Conservation (phyloP, 1,140 invertebrate genomes). For the Bombus breviceps region DNA sequence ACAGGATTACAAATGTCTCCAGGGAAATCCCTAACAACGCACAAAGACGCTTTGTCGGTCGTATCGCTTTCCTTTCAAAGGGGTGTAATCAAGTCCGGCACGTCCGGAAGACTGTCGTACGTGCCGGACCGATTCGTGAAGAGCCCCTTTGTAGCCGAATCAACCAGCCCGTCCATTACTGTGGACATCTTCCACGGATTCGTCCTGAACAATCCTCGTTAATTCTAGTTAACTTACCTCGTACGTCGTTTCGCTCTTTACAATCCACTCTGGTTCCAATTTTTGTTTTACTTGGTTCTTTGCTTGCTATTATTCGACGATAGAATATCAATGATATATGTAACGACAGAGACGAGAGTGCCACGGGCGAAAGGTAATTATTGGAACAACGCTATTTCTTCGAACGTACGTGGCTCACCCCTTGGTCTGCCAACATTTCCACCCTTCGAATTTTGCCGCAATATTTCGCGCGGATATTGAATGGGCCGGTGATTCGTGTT, state of each 20-base stretch:
- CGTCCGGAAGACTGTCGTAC: conserved; percentile 52
- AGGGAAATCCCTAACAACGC: conserved; percentile 23
- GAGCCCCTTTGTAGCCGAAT: conserved; percentile 57
- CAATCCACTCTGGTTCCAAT: background rate
- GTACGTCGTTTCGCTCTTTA: too few species aligned
- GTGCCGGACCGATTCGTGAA: conserved; percentile 50
- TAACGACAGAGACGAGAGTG: too few species aligned
- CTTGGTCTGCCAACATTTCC: background rate
- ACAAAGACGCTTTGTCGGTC: conserved; percentile 57
- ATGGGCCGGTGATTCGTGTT: conserved; percentile 64
- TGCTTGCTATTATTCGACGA: background rate
- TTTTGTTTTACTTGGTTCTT: background rate
- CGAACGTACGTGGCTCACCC: background rate
- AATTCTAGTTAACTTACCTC: background rate
- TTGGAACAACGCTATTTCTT: conserved; percentile 40
- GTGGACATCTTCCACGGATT: background rate
- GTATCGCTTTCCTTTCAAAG: conserved; percentile 67
- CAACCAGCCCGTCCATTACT: conserved; percentile 3
- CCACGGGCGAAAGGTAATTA: too few species aligned
- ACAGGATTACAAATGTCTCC: conserved; percentile 41
- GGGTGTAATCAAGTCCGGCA: conserved; percentile 62
- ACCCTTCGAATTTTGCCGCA: conserved; percentile 15
- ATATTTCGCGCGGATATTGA: conserved; percentile 67
- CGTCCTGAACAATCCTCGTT: background rate
- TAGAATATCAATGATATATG: conserved; percentile 4